Conservation (phyloP, 2,888 invertebrate species). For the Emmelina monodactyla region DNA sequence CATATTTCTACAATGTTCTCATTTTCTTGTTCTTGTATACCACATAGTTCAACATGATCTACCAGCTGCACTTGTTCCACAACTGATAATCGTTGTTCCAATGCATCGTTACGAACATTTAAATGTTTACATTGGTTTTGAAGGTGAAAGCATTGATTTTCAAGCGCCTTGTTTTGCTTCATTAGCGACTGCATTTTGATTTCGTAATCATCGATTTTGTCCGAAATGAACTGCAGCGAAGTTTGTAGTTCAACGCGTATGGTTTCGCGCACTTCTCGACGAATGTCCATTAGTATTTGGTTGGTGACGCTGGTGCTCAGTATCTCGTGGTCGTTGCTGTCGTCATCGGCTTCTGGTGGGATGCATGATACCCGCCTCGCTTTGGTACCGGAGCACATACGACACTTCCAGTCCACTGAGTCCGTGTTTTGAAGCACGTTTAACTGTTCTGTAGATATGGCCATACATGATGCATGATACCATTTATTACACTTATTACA, state of each 20-base stretch:
- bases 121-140: no score
- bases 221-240: constrained; percentile 1
- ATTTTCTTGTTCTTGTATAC: no score
- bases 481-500: constrained; percentile 11
- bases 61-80: no score
- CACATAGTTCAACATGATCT: no score
- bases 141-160: no score
- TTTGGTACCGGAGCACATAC: constrained; percentile 1
- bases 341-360: constrained; percentile 4
- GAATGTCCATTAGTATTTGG: background rate
- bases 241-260: constrained; percentile 1
- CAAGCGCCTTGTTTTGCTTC: no score
- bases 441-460: constrained; percentile 6
- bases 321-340: background rate
- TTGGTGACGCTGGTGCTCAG: background rate
- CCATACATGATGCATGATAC: constrained; percentile 10
- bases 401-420: constrained; percentile 11
- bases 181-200: no score
- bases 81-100: no score
- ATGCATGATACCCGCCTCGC: constrained; percentile 6
- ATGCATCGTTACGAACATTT: no score
- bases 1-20: no score
- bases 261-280: background rate
- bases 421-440: constrained; percentile 6
- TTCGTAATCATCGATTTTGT: constrained; percentile 9